These are phyloP conservation scores for Brenthis daphne DNA, from an alignment of 2,888 invertebrate species.

Conservation along the genomic window DNA sequence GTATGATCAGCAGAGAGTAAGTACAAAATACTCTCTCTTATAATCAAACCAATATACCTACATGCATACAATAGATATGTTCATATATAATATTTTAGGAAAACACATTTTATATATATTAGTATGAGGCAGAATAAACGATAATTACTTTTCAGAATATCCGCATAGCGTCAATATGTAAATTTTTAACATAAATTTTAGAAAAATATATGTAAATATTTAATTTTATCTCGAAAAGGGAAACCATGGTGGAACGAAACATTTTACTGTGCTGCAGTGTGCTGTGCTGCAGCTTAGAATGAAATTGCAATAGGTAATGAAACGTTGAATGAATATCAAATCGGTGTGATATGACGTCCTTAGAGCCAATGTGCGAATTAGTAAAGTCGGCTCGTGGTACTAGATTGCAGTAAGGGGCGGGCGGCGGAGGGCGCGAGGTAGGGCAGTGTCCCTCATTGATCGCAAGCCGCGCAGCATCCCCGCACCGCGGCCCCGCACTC, in stretches of 20 bases:
- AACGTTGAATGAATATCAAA: conserved; percentile 22
- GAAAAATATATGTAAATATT: not conserved
- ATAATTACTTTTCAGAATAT: too few relatives aligned
- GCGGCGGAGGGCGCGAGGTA: conserved; percentile 47
- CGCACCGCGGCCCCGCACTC: conserved; percentile 57
- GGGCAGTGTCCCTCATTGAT: conserved; percentile 74
- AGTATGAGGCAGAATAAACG: too few relatives aligned
- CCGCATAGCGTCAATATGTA: too few relatives aligned
- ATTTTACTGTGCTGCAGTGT: not conserved
- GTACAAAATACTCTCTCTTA: too few relatives aligned
- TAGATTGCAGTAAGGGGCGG: conserved; percentile 49
- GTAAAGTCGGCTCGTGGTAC: conserved; percentile 59
- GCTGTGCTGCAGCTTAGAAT: conserved; percentile 1
- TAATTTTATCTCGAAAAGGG: not conserved
- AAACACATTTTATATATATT: too few relatives aligned
- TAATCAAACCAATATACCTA: too few relatives aligned
- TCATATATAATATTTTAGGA: too few relatives aligned
- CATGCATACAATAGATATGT: too few relatives aligned
- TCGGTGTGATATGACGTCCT: conserved; percentile 21
- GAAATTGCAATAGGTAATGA: conserved; percentile 15
- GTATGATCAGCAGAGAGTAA: too few relatives aligned
- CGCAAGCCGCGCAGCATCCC: conserved; percentile 70
- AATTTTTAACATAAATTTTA: too few relatives aligned
- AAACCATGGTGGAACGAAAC: not conserved
- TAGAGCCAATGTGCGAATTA: conserved; percentile 60